phyloP scores from a whole-genome alignment of 2,797 vertebrate genomes.

The Neopelma chrysocephalum region DNA sequence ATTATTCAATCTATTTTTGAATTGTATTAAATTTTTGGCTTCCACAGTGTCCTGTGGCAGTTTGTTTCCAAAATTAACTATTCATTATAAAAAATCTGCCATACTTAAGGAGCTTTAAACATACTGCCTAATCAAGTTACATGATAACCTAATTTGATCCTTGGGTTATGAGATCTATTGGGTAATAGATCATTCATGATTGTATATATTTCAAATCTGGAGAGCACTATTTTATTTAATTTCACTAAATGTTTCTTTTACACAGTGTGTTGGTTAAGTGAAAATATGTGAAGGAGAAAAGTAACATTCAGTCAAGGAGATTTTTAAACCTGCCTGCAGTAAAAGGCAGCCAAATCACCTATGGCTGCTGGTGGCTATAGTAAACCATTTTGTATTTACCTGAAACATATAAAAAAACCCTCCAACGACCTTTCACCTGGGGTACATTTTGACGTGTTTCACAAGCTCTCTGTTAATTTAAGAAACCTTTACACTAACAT shows the following conservation, averaged over 20 bases:
- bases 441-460: neutral
- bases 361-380: neutral
- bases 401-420: fast-evolving
- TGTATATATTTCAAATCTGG: neutral
- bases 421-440: neutral
- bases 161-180: neutral
- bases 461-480: neutral
- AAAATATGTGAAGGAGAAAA: neutral
- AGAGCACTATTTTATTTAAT: neutral
- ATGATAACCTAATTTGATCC: neutral
- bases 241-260: neutral
- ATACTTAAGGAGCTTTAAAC: neutral
- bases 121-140: neutral
- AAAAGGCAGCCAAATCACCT: neutral
- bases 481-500: neutral
- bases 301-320: neutral
- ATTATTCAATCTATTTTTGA: neutral
- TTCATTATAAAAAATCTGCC: neutral
- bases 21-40: neutral
- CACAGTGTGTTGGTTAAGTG: neutral
- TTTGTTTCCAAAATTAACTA: neutral
- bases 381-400: neutral
- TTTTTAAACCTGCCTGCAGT: neutral
- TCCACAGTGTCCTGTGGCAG: neutral
- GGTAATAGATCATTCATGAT: neutral